phyloP scores from a whole-genome alignment of 2,113 vertebrate species.

The Epinephelus moara region DNA sequence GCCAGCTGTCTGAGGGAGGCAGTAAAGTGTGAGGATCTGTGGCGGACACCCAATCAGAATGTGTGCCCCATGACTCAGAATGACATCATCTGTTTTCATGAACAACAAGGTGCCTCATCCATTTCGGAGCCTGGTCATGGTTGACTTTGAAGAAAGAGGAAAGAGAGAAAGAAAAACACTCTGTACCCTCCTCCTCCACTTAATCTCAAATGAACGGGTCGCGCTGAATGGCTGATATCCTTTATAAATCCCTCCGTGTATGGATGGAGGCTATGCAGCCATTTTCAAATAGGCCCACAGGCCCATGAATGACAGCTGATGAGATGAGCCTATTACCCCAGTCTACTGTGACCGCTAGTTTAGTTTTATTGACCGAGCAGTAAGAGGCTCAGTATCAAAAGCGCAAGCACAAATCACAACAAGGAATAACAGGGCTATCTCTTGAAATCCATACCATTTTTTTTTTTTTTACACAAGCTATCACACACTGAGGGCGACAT shows the following conservation, averaged over 20 bases:
- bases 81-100: constrained; percentile 68
- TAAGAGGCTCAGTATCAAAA: constrained; percentile 67
- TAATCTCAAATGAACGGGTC: constrained; percentile 61
- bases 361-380: constrained; percentile 72
- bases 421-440: constrained; percentile 66
- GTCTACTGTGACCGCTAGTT: constrained; percentile 61
- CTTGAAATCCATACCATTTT: constrained; percentile 53
- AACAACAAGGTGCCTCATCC: constrained; percentile 62
- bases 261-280: constrained; percentile 38
- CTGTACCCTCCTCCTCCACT: constrained; percentile 4
- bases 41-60: constrained; percentile 53
- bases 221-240: constrained; percentile 39
- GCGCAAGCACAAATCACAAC: constrained; percentile 68
- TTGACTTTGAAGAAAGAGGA: constrained; percentile 58
- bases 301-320: constrained; percentile 70
- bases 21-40: constrained; percentile 58
- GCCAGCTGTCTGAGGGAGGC: constrained; percentile 73
- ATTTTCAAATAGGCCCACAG: constrained; percentile 56
- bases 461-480: constrained; percentile 46
- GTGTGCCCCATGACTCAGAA: constrained; percentile 70
- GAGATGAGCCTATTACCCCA: constrained; percentile 66
- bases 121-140: constrained; percentile 50
- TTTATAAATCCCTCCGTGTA: constrained; percentile 61
- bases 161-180: constrained; percentile 25
- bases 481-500: constrained; percentile 55